phyloP scores from a whole-genome alignment of 1,140 invertebrate species.

The Dufourea novaeangliae region DNA sequence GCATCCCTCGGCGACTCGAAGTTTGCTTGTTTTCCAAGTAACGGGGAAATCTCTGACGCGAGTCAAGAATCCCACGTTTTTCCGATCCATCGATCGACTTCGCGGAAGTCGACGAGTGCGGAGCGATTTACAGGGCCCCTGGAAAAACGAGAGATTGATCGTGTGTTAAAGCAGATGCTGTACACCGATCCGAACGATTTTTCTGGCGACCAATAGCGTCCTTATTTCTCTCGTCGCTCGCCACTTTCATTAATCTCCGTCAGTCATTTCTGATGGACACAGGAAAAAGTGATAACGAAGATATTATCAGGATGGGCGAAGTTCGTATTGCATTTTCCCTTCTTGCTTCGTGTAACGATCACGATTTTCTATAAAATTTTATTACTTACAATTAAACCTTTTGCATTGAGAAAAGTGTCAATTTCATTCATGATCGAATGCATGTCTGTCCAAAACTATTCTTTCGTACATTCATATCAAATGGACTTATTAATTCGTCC shows the following conservation, averaged over 20 bases:
- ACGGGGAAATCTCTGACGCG: conserved; percentile 6
- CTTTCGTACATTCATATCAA: no score
- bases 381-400: no score
- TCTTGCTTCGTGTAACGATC: neutral
- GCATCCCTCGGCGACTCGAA: neutral
- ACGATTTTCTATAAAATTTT: neutral
- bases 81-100: neutral
- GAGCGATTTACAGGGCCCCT: conserved; percentile 30
- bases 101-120: conserved; percentile 6
- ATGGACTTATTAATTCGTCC: no score
- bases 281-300: conserved; percentile 44
- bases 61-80: conserved; percentile 7
- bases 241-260: conserved; percentile 55
- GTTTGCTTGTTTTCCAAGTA: conserved; percentile 28
- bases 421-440: no score
- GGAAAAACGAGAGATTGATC: conserved; percentile 47
- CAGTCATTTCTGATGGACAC: conserved; percentile 34
- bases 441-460: no score
- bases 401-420: no score
- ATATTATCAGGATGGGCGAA: conserved; percentile 33
- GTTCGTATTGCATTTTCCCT: neutral
- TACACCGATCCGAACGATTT: conserved; percentile 23
- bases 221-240: conserved; percentile 41
- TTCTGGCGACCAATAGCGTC: conserved; percentile 11
- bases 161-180: conserved; percentile 45